Base-by-base conservation (phyloP, 2,113 vertebrate species). In the Gymnobelideus leadbeateri region DNA sequence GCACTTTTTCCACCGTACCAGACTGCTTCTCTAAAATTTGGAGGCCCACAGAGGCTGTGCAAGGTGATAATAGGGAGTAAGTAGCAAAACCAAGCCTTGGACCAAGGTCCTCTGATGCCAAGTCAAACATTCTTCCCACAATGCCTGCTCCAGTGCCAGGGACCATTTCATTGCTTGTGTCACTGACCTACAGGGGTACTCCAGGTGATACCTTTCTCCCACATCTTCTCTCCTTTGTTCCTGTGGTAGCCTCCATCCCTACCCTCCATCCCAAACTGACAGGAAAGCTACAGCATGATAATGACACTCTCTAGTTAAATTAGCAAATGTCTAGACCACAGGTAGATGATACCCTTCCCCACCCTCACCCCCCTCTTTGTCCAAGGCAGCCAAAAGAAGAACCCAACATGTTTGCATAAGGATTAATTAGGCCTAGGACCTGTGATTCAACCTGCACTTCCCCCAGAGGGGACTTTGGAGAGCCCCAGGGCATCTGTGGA, bases 401-500 rank as follows among this genome's bases (percentile, higher is more conserved):
- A 94, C 11, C 96, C 92, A 4, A 49, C 0, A 25, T 12, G 93
- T 97, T 98, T 97, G 96, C 95, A 68, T 53, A 95, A 0, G 43
- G 93, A 57, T 12, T 94, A 31, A 91, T 47, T 51, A 57, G 94
- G 23, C 19, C 91, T 61, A 7, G 0, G 92, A 89, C 31, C 16
- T 46, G 91, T 68, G 96, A 96, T 96, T 92, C 96, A 95, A 89
- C 26, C 93, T 46, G 94, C 50, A 11, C 84, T 89, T 84, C 19
- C 5, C 54, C 92, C 93, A 93, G 97, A 90, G 96, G 94, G 89
- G 50, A 92, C 92, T 97, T 97, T 95, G 0, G 95, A 94, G 95
- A 92, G 93, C 97, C 95, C 97, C 0, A 2, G 51, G 93, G 91
- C 95, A 57, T 19, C 94, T 91, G 89, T 12, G n/a, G 96, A 97